phyloP scores from a whole-genome alignment of 2,888 invertebrate species.

The Matsumyia berberina region DNA sequence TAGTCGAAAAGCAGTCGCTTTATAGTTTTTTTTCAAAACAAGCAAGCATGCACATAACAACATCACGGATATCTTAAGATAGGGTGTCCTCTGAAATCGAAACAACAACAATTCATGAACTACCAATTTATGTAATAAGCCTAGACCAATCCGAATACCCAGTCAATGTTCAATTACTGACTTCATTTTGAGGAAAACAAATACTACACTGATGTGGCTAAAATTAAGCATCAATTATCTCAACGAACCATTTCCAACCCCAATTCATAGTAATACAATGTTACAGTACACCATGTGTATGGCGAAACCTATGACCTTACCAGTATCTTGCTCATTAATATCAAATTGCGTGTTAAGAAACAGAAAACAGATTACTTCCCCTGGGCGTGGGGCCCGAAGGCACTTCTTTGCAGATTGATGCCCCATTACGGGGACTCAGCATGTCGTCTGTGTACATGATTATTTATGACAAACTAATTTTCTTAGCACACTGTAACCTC shows the following conservation, averaged over 20 bases:
- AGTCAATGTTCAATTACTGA: too few relatives aligned
- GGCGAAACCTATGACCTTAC: conserved; percentile 48
- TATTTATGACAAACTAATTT: conserved; percentile 75
- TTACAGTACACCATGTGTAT: conserved; percentile 12
- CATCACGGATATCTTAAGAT: too few relatives aligned
- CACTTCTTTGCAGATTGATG: conserved; percentile 60
- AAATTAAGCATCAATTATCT: conserved; percentile 55
- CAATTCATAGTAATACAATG: conserved; percentile 46
- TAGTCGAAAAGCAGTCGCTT: too few relatives aligned
- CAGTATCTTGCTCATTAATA: conserved; percentile 67
- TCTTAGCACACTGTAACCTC: conserved; percentile 52
- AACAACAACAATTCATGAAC: too few relatives aligned
- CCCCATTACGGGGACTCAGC: conserved; percentile 45
- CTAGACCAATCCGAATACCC: too few relatives aligned
- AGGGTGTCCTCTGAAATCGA: too few relatives aligned
- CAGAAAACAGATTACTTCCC: conserved; percentile 58
- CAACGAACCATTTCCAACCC: conserved; percentile 45
- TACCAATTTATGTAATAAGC: too few relatives aligned
- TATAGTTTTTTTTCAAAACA: too few relatives aligned
- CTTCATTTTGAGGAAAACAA: neutral
- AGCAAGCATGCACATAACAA: too few relatives aligned
- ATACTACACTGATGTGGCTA: conserved; percentile 2
- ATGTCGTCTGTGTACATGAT: conserved; percentile 52
- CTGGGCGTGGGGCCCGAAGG: conserved; percentile 24
- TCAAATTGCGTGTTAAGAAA: conserved; percentile 62